phyloP scores from a whole-genome alignment of 2,888 invertebrate species.

The Drosophila neonasuta region DNA sequence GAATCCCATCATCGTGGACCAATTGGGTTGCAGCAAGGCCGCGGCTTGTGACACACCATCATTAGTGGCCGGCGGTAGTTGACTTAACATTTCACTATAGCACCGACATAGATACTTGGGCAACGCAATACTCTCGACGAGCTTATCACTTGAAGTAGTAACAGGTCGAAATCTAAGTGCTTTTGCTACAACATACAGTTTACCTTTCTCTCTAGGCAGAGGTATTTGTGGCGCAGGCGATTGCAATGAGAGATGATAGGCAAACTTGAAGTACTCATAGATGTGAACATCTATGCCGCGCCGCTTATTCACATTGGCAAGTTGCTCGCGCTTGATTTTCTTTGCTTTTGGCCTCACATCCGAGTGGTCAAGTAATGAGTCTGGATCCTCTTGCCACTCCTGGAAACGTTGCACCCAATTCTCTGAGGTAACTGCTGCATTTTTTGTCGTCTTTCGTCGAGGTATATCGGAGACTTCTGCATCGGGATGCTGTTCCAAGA shows the following conservation, averaged over 20 bases:
- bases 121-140: slow-evolving; percentile 25
- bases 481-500: slow-evolving; percentile 83
- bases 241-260: slow-evolving; percentile 71
- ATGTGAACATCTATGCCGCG: slow-evolving; percentile 51
- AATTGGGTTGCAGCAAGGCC: slow-evolving; percentile 74
- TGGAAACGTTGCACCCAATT: slow-evolving; percentile 79
- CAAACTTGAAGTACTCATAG: slow-evolving; percentile 78
- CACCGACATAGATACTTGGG: slow-evolving; percentile 17
- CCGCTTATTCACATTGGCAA: slow-evolving; percentile 21
- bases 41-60: neutral
- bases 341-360: slow-evolving; percentile 1
- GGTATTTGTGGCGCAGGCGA: slow-evolving; percentile 11
- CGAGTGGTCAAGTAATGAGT: slow-evolving; percentile 18
- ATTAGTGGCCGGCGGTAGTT: slow-evolving; percentile 11
- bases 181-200: slow-evolving; percentile 29
- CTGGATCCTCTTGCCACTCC: slow-evolving; percentile 57
- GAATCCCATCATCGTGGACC: slow-evolving; percentile 77
- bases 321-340: slow-evolving; percentile 9
- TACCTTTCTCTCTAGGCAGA: slow-evolving; percentile 29
- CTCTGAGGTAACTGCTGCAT: slow-evolving; percentile 59
- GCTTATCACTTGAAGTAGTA: neutral
- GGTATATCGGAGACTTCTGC: slow-evolving; percentile 74
- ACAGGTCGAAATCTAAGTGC: slow-evolving; percentile 47
- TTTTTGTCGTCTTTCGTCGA: slow-evolving; percentile 59
- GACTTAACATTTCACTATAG: slow-evolving; percentile 40